These are phyloP conservation scores for Poecilus cupreus DNA, from an alignment of 2,888 invertebrate species.

Conservation along the genomic window DNA sequence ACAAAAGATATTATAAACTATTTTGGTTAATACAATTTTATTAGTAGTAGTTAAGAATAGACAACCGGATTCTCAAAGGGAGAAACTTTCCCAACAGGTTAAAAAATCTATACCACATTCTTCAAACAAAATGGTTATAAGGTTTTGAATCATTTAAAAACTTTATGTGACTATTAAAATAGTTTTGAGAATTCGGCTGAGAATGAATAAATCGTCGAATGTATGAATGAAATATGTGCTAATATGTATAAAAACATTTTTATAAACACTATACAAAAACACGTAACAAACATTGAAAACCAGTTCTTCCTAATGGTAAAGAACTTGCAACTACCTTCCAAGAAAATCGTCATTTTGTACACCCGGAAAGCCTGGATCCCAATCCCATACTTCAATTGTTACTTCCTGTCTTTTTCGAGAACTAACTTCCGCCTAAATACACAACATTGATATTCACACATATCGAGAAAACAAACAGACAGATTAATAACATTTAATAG, in stretches of 20 bases:
- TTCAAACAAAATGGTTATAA: too few relatives aligned
- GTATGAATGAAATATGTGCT: not conserved
- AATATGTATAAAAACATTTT: not conserved
- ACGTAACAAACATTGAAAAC: slow-evolving; percentile 10
- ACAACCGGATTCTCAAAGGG: too few relatives aligned
- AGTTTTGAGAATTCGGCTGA: too few relatives aligned
- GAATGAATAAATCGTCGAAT: not conserved
- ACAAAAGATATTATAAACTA: not conserved
- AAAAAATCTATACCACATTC: too few relatives aligned
- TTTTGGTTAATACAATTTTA: not conserved
- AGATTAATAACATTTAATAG: slow-evolving; percentile 52
- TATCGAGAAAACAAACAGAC: slow-evolving; percentile 63
- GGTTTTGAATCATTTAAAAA: too few relatives aligned
- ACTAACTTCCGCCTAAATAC: slow-evolving; percentile 82
- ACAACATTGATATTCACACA: slow-evolving; percentile 43
- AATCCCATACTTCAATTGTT: slow-evolving; percentile 87
- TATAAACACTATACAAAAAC: not conserved
- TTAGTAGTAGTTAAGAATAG: not conserved
- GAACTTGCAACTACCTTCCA: slow-evolving; percentile 79
- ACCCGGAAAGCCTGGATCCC: slow-evolving; percentile 86
- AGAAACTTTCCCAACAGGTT: too few relatives aligned
- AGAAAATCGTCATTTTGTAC: slow-evolving; percentile 87
- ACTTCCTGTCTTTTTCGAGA: slow-evolving; percentile 85
- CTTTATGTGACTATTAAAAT: too few relatives aligned
- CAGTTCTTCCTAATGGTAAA: slow-evolving; percentile 17